phyloP scores from a whole-genome alignment of 2,797 vertebrate genomes.

The Poecile montanus region DNA sequence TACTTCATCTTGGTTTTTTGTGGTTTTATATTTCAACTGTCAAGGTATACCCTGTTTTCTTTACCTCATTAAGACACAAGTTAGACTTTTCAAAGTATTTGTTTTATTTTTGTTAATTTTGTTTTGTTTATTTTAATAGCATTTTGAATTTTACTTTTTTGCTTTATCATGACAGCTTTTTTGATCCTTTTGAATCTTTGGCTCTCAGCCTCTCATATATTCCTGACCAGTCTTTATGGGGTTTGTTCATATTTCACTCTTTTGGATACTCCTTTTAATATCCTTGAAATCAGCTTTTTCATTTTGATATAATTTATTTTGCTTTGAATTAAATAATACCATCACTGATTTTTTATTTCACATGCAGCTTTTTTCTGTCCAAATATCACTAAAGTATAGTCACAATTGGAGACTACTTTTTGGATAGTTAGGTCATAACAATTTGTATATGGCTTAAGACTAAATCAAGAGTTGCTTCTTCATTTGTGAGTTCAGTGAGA shows the following conservation, averaged over 20 bases:
- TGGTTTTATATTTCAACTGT: constrained; percentile 12
- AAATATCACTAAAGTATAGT: neutral
- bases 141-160: neutral
- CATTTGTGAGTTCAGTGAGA: neutral
- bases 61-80: neutral
- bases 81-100: neutral
- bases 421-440: neutral
- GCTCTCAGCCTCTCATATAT: neutral
- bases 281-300: neutral
- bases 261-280: neutral
- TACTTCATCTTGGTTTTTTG: neutral
- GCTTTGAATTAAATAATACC: neutral
- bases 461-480: neutral
- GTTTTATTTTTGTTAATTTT: neutral
- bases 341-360: neutral
- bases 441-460: neutral
- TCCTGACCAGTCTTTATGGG: neutral
- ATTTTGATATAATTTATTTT: neutral
- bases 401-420: neutral
- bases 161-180: neutral
- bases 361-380: neutral
- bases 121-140: neutral
- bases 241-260: neutral
- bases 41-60: neutral
- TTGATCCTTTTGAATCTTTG: neutral